Percentiles rank a stretch among this genome's conserved stretches.
These are phyloP conservation scores for Ennomos quercinarius DNA, from an alignment of 2,888 invertebrate genomes.

Conservation along the genomic window DNA sequence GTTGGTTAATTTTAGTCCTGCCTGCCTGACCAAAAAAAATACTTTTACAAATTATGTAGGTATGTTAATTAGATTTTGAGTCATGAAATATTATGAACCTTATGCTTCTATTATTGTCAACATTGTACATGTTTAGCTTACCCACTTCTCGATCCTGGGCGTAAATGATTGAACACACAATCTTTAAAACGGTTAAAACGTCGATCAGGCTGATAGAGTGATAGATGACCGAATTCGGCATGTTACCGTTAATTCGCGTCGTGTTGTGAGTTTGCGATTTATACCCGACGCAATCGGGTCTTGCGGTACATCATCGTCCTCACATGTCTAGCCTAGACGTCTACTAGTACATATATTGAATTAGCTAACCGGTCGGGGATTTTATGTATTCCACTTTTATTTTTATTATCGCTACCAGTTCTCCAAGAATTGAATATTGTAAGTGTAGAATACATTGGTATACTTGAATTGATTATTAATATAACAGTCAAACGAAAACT, in stretches of 20 bases:
- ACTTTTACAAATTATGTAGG: too few relatives aligned
- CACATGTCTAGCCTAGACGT: slow-evolving; percentile 34
- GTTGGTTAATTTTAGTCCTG: neutral
- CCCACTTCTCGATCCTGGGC: slow-evolving; percentile 9
- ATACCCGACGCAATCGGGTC: slow-evolving; percentile 79
- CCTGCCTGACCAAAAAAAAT: too few relatives aligned
- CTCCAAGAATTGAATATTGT: too few relatives aligned
- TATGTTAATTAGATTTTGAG: too few relatives aligned
- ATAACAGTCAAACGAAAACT: too few relatives aligned
- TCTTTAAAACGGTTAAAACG: slow-evolving; percentile 14
- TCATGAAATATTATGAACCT: too few relatives aligned
- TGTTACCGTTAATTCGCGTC: slow-evolving; percentile 70
- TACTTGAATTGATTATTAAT: too few relatives aligned
- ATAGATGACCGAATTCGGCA: slow-evolving; percentile 69
- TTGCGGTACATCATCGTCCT: slow-evolving; percentile 43
- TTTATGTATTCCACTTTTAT: neutral
- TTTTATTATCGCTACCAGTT: neutral
- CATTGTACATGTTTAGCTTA: neutral
- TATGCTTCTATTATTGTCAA: too few relatives aligned
- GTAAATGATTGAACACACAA: neutral
- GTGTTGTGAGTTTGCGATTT: slow-evolving; percentile 63
- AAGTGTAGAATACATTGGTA: too few relatives aligned
- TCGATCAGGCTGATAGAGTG: slow-evolving; percentile 42
- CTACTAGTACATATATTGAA: slow-evolving; percentile 3
- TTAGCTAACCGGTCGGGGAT: neutral